Percentiles rank a stretch among this genome's conserved stretches.
phyloP scores from a whole-genome alignment of 2,888 invertebrate species.

The Marasmarcha lunaedactyla region DNA sequence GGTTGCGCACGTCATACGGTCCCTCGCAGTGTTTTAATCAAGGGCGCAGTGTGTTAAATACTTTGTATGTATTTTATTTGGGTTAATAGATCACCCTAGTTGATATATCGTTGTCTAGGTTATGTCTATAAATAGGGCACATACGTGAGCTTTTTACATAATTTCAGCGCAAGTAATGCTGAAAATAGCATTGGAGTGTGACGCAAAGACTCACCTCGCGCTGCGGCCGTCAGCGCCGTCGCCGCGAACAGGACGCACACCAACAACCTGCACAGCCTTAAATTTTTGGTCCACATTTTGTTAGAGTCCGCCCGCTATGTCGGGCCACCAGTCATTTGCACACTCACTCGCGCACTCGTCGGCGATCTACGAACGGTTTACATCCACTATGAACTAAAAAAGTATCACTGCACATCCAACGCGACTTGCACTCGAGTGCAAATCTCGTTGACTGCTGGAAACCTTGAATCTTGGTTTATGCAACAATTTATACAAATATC shows the following conservation, averaged over 20 bases:
- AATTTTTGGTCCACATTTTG: constrained; percentile 66
- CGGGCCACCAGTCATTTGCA: constrained; percentile 67
- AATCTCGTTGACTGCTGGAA: constrained; percentile 35
- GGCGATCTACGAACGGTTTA: constrained; percentile 50
- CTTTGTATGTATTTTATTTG: constrained; percentile 22
- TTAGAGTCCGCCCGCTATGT: constrained; percentile 49
- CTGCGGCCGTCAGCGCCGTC: constrained; percentile 24
- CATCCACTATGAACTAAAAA: constrained; percentile 48
- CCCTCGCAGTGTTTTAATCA: constrained; percentile 3
- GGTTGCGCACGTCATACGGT: background rate
- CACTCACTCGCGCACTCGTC: constrained; percentile 65
- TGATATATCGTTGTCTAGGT: constrained; percentile 49
- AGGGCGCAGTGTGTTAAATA: background rate
- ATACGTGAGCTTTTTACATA: constrained; percentile 70
- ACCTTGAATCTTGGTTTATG: constrained; percentile 36
- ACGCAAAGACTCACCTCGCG: constrained; percentile 30
- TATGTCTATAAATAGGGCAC: constrained; percentile 63
- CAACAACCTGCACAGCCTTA: constrained; percentile 62
- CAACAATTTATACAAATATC: constrained; percentile 8
- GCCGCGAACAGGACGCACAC: constrained; percentile 58
- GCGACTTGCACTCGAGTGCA: constrained; percentile 47
- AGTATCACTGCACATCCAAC: constrained; percentile 19
- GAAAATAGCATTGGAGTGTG: constrained; percentile 61
- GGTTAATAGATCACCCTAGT: constrained; percentile 37
- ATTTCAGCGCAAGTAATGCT: constrained; percentile 68